These are phyloP conservation scores for Notoglanidium macrostoma DNA, from an alignment of 2,797 vertebrate genomes.

Conservation along the genomic window DNA sequence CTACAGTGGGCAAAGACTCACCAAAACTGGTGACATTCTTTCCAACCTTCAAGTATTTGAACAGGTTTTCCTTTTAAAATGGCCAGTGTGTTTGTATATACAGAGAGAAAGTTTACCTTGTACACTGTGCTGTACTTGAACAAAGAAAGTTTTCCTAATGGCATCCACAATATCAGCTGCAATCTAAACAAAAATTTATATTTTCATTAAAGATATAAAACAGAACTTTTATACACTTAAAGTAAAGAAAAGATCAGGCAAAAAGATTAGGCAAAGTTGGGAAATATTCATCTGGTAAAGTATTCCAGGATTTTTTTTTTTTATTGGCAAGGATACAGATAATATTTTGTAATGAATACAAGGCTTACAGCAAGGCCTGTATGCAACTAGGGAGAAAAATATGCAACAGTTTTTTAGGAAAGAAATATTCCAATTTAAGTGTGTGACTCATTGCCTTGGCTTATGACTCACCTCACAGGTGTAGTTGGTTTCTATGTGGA, in stretches of 20 bases:
- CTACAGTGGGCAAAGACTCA: background rate
- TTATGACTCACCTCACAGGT: constrained; percentile 72
- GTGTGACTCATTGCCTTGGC: background rate
- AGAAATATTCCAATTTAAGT: background rate
- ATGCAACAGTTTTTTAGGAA: background rate
- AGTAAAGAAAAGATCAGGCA: background rate
- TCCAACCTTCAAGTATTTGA: background rate
- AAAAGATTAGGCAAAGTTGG: background rate
- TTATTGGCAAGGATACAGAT: background rate
- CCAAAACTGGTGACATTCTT: background rate
- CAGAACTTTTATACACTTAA: background rate
- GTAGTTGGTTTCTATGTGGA: constrained; percentile 72
- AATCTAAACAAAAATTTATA: constrained; percentile 63
- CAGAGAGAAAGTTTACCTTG: constrained; percentile 60
- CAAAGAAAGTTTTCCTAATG: constrained; percentile 71
- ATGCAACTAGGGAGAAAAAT: background rate
- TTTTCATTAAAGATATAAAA: background rate
- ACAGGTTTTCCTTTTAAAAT: background rate
- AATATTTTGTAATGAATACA: background rate
- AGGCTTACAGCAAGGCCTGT: background rate
- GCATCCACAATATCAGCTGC: constrained; percentile 76
- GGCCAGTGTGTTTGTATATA: background rate
- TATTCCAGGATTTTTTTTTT: background rate
- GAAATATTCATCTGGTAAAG: background rate
- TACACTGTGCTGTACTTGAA: constrained; percentile 58